Evolutionary conservation across 2,888 invertebrate genomes (phyloP), one percentile per base, ranked within the genome.

Genomic region (Perithous albicinctus): DNA sequence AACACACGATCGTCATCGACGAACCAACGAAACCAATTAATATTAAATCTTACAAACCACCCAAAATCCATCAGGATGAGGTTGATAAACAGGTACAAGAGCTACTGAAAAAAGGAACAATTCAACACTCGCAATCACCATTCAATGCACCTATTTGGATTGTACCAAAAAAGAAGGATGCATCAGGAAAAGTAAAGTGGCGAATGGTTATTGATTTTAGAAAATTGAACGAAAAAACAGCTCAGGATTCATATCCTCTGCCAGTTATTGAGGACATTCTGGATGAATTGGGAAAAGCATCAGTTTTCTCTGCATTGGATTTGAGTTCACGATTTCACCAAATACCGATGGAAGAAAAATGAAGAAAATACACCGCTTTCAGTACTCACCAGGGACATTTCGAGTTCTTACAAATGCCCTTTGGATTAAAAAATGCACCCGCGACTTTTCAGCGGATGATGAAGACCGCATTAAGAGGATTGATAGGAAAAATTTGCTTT

Each of bases 241-340:
- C n/a, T n/a, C n/a, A n/a, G n/a, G n/a, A n/a, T n/a, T n/a, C n/a
- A n/a, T n/a, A n/a, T n/a, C n/a, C n/a, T n/a, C n/a, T n/a, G n/a
- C n/a, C n/a, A n/a, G n/a, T n/a, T n/a, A n/a, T n/a, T n/a, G n/a
- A n/a, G n/a, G n/a, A n/a, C n/a, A n/a, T n/a, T n/a, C n/a, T n/a
- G n/a, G n/a, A n/a, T n/a, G n/a, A n/a, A n/a, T n/a, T n/a, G n/a
- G n/a, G 87, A n/a, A 79, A 81, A 59, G 75, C 79, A 12, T 61
- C 75, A 5, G 86, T 85, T 67, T 88, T 88, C 67, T 83, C 86
- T 3, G 86, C 86, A 3, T 80, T 88, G 1, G 87, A 88, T 66
- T 51, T 87, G 7, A 85, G 85, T 6, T 78, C 77, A 8, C 87
- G 87, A n/a, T 87, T 86, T 56, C 87, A 88, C 64, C 87, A 87